Base-by-base conservation (phyloP, 2,888 invertebrate species). In the Callimorpha dominula region DNA sequence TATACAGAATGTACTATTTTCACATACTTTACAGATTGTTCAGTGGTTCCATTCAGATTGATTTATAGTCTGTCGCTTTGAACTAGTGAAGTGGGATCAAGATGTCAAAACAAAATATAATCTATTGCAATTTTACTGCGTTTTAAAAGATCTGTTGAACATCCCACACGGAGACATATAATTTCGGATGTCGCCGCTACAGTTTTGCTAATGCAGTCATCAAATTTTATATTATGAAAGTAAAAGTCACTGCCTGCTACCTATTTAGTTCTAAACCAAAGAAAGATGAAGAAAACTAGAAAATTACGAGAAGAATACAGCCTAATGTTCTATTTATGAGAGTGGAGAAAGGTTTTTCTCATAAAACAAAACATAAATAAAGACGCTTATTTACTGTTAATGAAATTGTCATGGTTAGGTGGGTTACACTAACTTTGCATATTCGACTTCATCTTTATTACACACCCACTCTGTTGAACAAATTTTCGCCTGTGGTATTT, bases 71-170 rank as follows among this genome's bases (percentile, higher is more conserved):
- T 54, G 49, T 57, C 40, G 68, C 77, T 82, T 84, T 84, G 84
- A 84, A 80, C 65, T 80, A 72, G 40, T 42, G 31, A 62, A 65
- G 68, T 71, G 73, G 46, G 81, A 84, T 82, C 80, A 84, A 82
- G 78, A 72, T 50, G 71, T 78, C 74, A 80, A 75, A 75, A 83
- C 69, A 82, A 76, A 76, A 78, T 80, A 70, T 75, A 71, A 76
- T 78, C 68, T 69, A 72, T 71, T 72, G 71, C 69, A 72, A 71
- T 65, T 73, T 78, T 78, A 79, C 68, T 71, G 76, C 54, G 62
- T 43, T 84, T 84, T 82, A 80, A 82, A 76, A 77, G 74, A 69
- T 78, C 70, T 78, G 71, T 72, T 71, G 70, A 63, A 75, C 75
- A 69, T 72, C 75, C 70, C 75, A 76, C 77, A 69, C 73, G 50